These are phyloP conservation scores for Takifugu rubripes DNA, from an alignment of 2,797 vertebrate species.

Conservation along the genomic window DNA sequence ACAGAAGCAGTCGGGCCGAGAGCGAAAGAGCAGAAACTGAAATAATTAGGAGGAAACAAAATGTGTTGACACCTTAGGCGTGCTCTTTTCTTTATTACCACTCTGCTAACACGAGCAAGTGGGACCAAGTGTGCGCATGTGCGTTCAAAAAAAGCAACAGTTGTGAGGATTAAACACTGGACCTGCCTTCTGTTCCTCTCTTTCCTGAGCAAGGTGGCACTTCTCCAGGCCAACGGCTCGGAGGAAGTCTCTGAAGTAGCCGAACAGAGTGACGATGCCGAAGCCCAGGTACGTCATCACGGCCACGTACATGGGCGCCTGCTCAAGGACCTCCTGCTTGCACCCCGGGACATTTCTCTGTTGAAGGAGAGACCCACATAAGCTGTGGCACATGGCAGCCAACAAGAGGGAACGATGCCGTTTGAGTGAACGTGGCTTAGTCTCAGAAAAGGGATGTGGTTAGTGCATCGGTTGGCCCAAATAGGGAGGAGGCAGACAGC, in stretches of 20 bases:
- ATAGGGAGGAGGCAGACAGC: constrained; percentile 14
- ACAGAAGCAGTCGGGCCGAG: constrained; percentile 23
- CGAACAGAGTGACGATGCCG: constrained; percentile 88
- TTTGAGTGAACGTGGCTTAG: constrained; percentile 12
- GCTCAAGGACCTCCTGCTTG: constrained; percentile 81
- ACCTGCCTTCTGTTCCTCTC: constrained; percentile 87
- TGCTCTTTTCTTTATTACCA: constrained; percentile 14
- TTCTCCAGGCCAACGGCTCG: constrained; percentile 88
- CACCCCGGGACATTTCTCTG: constrained; percentile 78
- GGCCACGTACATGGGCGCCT: constrained; percentile 87
- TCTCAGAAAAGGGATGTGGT: constrained; percentile 14
- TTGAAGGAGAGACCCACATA: constrained; percentile 45
- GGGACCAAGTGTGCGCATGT: background rate
- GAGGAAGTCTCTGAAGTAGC: constrained; percentile 91
- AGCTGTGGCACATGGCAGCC: constrained; percentile 27
- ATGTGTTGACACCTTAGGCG: constrained; percentile 42
- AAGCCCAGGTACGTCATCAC: constrained; percentile 90
- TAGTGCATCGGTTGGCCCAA: constrained; percentile 11
- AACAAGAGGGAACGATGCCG: constrained; percentile 22
- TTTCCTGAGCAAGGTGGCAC: constrained; percentile 81
- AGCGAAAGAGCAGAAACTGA: constrained; percentile 42
- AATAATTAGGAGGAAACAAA: constrained; percentile 54
- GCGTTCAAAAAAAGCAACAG: constrained; percentile 12
- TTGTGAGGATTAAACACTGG: constrained; percentile 31
- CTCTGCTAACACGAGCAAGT: constrained; percentile 13